Conservation (phyloP, 2,888 invertebrate genomes). For the Patella ulyssiponensis region DNA sequence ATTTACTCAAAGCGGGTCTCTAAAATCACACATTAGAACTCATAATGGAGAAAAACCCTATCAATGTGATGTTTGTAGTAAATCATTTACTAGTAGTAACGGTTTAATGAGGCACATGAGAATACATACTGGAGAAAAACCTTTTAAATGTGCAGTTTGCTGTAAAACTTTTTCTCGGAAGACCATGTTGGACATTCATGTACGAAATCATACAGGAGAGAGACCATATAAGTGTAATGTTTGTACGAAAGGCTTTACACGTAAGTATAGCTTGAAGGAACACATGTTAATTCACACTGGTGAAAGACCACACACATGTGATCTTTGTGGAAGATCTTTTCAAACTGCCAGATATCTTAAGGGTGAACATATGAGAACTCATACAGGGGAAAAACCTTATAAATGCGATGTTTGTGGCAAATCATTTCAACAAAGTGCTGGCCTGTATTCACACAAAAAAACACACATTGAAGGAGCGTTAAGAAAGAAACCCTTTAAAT, state of each 20-base stretch:
- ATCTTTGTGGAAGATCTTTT: neutral
- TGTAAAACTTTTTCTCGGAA: neutral
- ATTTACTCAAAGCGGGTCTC: neutral
- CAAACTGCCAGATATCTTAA: neutral
- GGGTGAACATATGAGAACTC: neutral
- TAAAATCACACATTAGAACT: neutral
- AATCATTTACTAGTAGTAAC: neutral
- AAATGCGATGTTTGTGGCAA: neutral
- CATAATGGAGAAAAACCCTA: constrained; percentile 4
- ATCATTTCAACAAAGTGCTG: neutral
- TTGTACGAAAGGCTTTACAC: neutral
- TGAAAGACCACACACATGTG: neutral
- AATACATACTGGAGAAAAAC: neutral
- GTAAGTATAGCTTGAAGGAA: neutral
- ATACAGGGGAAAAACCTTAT: neutral
- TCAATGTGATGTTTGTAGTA: neutral
- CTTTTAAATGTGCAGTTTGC: neutral
- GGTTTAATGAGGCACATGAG: neutral
- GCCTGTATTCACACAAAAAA: neutral
- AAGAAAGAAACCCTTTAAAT: neutral
- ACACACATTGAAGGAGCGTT: neutral
- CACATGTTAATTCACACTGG: neutral
- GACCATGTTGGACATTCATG: neutral
- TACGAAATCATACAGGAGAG: neutral
- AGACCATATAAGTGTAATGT: neutral